Base-by-base conservation (phyloP, 2,888 invertebrate species). In the Allygus modestus region DNA sequence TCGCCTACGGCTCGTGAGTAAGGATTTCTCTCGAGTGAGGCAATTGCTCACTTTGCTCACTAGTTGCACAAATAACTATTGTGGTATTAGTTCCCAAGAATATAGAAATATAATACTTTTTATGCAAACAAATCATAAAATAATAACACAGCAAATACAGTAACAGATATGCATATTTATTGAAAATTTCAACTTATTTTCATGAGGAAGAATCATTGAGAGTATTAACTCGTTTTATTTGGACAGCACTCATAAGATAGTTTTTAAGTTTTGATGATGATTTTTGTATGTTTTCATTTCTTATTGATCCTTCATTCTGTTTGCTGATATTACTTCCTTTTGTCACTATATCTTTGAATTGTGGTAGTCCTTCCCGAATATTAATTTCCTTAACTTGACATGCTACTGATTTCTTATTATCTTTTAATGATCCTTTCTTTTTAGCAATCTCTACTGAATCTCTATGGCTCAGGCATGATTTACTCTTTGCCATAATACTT, bases 401-500 rank as follows among this genome's bases (percentile, higher is more conserved):
- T 23, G 7, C 73, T 41, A 41, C 26, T 17, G 73, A 73, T 41
- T 41, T 73, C 41, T 17, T 73, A 15, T 23, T 43, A 9, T 73
- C 41, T 73, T 43, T 73, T 1, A 20, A 15, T 12, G 41, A 73
- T 0, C 5, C 26, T 73, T n/a, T 73, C 23, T 20, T 73, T 73
- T 73, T 73, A 73, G 73, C 41, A 12, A 73, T 41, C 23, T 20
- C 41, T 41, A 73, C 73, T 23, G 73, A 73, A 73, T 73, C 73
- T 73, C 37, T 15, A 41, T 73, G 41, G 20, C 37, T 43, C 0
- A 41, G 5, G n/a, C 20, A 73, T 41, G 73, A 73, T 12, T 20
- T 73, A 65, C 28, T 65, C 28, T 26, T 65, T 28, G 65, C 9
- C 31, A 65, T 5, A 7, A 31, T 31, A 17, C 65, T 28, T 15